Conservation (phyloP, 2,888 invertebrate species). For the Lasius platythorax region DNA sequence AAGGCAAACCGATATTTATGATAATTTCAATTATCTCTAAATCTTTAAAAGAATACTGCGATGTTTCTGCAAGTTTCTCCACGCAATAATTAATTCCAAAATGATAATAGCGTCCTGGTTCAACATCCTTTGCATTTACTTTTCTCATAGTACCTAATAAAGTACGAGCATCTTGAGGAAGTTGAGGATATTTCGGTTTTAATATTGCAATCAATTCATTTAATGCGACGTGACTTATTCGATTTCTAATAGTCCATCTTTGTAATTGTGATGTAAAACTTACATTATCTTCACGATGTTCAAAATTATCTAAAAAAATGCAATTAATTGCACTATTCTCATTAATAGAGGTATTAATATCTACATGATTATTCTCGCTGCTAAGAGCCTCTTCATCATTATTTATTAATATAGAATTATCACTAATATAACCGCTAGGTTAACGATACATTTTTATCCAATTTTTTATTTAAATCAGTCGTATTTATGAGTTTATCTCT, state of each 20-base stretch:
- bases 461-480: background rate
- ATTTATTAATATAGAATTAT: background rate
- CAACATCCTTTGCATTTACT: conserved; percentile 8
- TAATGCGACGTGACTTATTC: conserved; percentile 2
- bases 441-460: background rate
- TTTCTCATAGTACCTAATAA: conserved; percentile 11
- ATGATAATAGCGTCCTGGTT: conserved; percentile 17
- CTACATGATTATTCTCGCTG: background rate
- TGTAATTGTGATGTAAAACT: conserved; percentile 18
- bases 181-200: conserved; percentile 9
- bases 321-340: background rate
- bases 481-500: background rate
- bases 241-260: conserved; percentile 4
- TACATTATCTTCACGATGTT: background rate
- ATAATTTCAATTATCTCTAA: background rate
- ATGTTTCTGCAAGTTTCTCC: background rate
- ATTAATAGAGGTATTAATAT: conserved; percentile 1
- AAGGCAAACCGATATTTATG: conserved; percentile 14
- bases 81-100: conserved; percentile 9
- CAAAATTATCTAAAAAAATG: conserved; percentile 13
- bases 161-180: conserved; percentile 17
- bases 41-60: background rate
- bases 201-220: conserved; percentile 26
- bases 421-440: background rate
- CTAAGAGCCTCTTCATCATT: background rate